Conservation (phyloP, 2,888 invertebrate species). For the Thumatha senex region DNA sequence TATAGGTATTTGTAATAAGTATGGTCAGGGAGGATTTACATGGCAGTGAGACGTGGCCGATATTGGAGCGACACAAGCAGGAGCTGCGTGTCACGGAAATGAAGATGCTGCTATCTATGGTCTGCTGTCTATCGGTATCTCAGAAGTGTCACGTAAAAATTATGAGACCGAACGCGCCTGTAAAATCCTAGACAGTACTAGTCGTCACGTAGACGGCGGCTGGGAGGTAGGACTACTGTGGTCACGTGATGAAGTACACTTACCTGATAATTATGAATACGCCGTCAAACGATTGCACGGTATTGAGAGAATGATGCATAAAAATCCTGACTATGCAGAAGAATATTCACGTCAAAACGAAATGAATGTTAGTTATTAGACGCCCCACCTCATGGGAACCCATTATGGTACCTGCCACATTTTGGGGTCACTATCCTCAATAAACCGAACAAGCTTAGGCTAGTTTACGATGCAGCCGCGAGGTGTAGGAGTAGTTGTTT, state of each 20-base stretch:
- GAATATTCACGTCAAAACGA: neutral
- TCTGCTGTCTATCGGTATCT: neutral
- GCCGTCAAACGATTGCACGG: neutral
- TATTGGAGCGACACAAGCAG: too few relatives aligned
- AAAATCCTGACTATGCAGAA: neutral
- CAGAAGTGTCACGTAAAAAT: neutral
- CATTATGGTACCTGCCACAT: conserved; percentile 40
- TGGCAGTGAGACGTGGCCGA: too few relatives aligned
- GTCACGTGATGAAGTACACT: neutral
- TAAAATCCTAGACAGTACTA: neutral
- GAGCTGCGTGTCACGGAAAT: too few relatives aligned
- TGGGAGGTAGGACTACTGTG: too few relatives aligned
- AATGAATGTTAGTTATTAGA: neutral
- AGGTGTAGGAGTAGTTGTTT: conserved; percentile 30
- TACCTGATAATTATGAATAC: neutral
- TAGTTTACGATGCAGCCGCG: conserved; percentile 48
- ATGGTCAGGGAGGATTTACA: too few relatives aligned
- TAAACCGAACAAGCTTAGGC: conserved; percentile 33
- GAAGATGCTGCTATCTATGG: too few relatives aligned
- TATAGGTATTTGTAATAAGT: neutral
- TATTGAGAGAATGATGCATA: neutral
- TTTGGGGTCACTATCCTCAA: conserved; percentile 26
- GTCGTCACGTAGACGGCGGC: too few relatives aligned
- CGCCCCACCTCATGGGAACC: neutral
- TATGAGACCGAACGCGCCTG: neutral